Evolutionary conservation across 37 sponge, comb jelly and placozoan species (phyloP), one percentile per base, ranked within the genome.

Genomic region (Chondrilla cf. caribensis): DNA sequence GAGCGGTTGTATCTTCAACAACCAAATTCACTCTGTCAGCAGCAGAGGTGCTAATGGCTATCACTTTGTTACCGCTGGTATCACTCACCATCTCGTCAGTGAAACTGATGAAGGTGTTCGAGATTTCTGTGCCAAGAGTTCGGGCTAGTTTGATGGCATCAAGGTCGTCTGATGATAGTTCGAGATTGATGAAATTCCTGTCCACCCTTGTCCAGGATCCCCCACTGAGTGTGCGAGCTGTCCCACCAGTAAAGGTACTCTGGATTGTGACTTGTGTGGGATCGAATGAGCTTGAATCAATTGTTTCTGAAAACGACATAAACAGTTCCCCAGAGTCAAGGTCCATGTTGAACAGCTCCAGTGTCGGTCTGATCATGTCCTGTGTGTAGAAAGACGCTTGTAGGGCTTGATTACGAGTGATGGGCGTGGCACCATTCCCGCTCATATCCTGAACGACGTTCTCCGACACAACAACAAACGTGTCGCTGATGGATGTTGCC

Each of bases 261-360:
- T 95, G 93, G 8, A 95, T 0, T 18, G 86, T 87, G 2, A 92
- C 39, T 33, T 86, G 86, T 11, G 93, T 80, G 8, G 92, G 88
- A 78, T 81, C 83, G 28, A 95, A 65, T 5, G 78, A 83, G 24
- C 76, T 76, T 0, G 84, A 85, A 1, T 41, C 57, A 22, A 93
- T 87, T 3, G 91, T 90, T 78, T 96, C 96, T 19, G 85, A 71
- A 85, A 96, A 96, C 17, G 85, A 73, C 28, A 96, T 57, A 0
- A 54, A 17, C 8, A 96, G 60, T 28, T 78, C 65, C 57, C 84
- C 91, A 18, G 85, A 51, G 42, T 90, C 83, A 72, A 96, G 19
- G 41, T 93, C 81, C 3, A 93, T 78, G 6, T 59, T 44, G 60
- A 86, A 89, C 8, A 38, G 22, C 7, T 35, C 72, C 43, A 95